Percentiles rank a stretch among this genome's conserved stretches.
phyloP scores from a whole-genome alignment of 2,113 vertebrate species.

The Rhinogobius similis region DNA sequence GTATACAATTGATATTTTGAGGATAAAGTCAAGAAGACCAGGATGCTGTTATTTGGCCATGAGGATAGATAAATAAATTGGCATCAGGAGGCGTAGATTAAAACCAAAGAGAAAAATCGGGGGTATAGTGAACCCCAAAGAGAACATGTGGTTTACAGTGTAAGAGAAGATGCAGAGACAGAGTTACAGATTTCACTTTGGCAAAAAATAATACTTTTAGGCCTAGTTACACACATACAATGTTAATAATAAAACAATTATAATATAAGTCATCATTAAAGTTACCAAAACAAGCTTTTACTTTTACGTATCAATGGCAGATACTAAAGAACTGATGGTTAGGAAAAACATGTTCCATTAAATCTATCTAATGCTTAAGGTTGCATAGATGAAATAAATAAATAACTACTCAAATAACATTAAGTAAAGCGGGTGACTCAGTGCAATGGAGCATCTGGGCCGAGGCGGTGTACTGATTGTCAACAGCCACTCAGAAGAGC shows the following conservation, averaged over 20 bases:
- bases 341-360: not conserved
- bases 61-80: no score
- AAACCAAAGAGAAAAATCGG: no score
- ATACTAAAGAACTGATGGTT: no score
- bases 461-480: conserved; percentile 39
- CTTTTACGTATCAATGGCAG: no score
- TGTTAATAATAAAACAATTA: no score
- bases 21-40: not conserved
- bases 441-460: conserved; percentile 39
- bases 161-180: not conserved
- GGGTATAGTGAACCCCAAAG: no score
- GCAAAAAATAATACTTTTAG: no score
- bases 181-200: not conserved
- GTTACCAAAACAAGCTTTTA: no score
- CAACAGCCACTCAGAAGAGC: conserved; percentile 29
- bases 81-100: no score
- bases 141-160: no score
- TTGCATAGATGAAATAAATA: not conserved
- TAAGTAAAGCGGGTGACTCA: conserved; percentile 37
- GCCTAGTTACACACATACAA: no score
- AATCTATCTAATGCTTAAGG: not conserved
- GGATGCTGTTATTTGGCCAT: not conserved
- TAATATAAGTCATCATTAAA: no score
- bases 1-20: not conserved
- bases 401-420: conserved; percentile 36